Base-by-base conservation (phyloP, 2,888 invertebrate species). In the Lottia gigantea region DNA sequence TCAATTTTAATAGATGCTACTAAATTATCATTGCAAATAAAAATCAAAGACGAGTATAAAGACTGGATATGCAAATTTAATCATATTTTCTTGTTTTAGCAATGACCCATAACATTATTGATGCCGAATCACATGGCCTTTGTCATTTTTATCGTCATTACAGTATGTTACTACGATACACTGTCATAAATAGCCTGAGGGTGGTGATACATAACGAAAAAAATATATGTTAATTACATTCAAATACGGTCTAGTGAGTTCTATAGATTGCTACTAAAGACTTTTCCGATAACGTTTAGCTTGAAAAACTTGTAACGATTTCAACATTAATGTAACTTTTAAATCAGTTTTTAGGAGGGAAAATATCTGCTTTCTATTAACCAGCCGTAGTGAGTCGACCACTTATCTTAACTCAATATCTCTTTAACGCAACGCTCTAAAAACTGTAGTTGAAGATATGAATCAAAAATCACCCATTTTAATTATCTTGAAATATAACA, bases 211-310 rank as follows among this genome's bases (percentile, higher is more conserved):
- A 55, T 55, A 55, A 55, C 11, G 55, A 55, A 55, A 55, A n/a
- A 31, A 55, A 19, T 19, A 55, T 55, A 55, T 55, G 55, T 55
- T 55, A 55, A 55, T 55, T 23, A 55, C 19, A 55, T 14, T 55
- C 19, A 55, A 55, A 55, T 55, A 55, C 19, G 55, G 19, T 55
- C 55, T 55, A 55, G 55, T 55, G 55, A 55, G 55, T 23, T 19
- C 19, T 23, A 55, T 55, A 55, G 55, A 55, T 55, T 55, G 55
- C 55, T 19, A 23, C 55, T 55, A 55, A 55, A 55, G 55, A 55
- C 12, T 55, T 55, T 55, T 55, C 23, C 40, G 40, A 40, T 40
- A 40, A 40, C 40, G 40, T 40, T 40, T 40, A 40, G 40, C 40
- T 40, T 40, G 40, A 40, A 40, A 40, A 40, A 40, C 40, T 40